Evolutionary conservation across 2,888 invertebrate genomes (phyloP).

Genomic region (Alitta virens): DNA sequence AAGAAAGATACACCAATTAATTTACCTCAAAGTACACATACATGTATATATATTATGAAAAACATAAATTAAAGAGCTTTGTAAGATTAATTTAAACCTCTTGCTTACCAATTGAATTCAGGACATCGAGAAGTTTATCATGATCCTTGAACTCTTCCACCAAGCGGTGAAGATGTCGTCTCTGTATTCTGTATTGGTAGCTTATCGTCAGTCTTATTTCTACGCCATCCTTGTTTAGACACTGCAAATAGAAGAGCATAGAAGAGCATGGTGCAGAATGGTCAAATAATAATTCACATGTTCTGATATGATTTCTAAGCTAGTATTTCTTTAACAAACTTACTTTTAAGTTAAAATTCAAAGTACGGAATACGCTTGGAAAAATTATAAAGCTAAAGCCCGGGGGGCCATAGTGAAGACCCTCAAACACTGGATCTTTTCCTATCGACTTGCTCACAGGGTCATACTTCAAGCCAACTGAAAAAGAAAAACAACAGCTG

Average conservation of each 20-base stretch:
- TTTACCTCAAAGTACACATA: too few relatives aligned
- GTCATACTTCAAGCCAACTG: constrained; percentile 50
- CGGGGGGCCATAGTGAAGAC: constrained; percentile 48
- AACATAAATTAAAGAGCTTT: too few relatives aligned
- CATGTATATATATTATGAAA: too few relatives aligned
- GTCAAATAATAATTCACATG: too few relatives aligned
- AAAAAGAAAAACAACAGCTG: too few relatives aligned
- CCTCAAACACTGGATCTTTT: constrained; percentile 37
- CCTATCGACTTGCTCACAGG: constrained; percentile 41
- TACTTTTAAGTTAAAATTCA: constrained; percentile 17
- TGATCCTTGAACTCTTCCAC: constrained; percentile 45
- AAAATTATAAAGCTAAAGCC: constrained; percentile 51
- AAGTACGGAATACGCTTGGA: constrained; percentile 49
- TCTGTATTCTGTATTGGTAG: constrained; percentile 46
- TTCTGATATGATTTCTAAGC: too few relatives aligned
- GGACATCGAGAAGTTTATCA: constrained; percentile 36
- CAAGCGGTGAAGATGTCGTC: constrained; percentile 34
- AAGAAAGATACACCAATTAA: too few relatives aligned
- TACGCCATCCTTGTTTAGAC: constrained; percentile 51
- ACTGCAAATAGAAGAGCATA: constrained; percentile 31
- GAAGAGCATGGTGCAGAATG: too few relatives aligned
- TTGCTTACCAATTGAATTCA: background rate
- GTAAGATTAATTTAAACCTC: too few relatives aligned
- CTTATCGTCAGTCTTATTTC: constrained; percentile 42
- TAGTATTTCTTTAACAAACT: too few relatives aligned